Conservation (phyloP, 1,140 invertebrate genomes). For the Tetramorium simillimum region DNA sequence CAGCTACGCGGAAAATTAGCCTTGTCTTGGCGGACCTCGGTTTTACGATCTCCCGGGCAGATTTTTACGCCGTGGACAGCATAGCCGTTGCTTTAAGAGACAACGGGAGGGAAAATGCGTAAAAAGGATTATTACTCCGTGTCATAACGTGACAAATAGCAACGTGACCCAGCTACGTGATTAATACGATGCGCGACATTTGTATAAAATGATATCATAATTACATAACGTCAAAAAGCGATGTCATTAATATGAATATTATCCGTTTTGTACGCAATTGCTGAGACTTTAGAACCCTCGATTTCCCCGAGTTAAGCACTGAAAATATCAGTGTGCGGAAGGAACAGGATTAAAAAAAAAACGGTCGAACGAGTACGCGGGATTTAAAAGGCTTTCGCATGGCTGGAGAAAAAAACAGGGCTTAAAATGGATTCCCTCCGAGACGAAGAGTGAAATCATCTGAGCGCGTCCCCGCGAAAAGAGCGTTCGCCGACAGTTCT, state of each 20-base stretch:
- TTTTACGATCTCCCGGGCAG: conserved; percentile 45
- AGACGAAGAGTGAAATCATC: conserved; percentile 39
- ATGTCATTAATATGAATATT: conserved; percentile 3
- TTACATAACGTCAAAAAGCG: neutral
- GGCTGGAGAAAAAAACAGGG: conserved; percentile 9
- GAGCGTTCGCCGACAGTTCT: conserved; percentile 38
- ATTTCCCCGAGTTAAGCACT: conserved; percentile 22
- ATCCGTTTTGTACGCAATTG: neutral
- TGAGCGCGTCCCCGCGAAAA: conserved; percentile 43
- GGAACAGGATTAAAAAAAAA: conserved; percentile 25
- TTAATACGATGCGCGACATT: conserved; percentile 17
- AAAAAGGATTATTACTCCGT: conserved; percentile 14
- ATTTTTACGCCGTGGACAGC: conserved; percentile 35
- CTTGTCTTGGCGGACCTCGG: conserved; percentile 17
- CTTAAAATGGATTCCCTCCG: conserved; percentile 41
- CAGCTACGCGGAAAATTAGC: conserved; percentile 55
- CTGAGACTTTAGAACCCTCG: neutral
- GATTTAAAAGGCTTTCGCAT: conserved; percentile 50
- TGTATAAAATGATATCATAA: neutral
- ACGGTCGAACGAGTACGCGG: conserved; percentile 2
- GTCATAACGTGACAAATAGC: neutral
- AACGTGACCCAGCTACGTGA: neutral
- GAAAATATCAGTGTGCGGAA: conserved; percentile 35
- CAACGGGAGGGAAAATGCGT: neutral
- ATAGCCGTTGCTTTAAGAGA: conserved; percentile 9